Evolutionary conservation across 2,113 vertebrate genomes (phyloP).

Genomic region (Leucopsar rothschildi): DNA sequence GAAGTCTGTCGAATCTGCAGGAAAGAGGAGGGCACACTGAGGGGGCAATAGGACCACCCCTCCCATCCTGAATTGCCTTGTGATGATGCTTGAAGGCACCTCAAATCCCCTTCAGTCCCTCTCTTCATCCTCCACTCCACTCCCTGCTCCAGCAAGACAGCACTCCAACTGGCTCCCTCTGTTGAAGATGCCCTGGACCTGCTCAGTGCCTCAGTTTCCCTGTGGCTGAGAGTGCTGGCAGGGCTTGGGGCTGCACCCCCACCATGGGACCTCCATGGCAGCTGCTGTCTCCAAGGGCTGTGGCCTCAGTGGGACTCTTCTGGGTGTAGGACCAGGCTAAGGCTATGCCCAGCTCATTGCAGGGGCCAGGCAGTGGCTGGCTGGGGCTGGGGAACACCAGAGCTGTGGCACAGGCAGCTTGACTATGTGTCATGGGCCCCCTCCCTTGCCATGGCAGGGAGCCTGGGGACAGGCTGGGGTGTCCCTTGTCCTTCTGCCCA

Average conservation of each 20-base stretch:
- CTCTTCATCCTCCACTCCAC: background rate
- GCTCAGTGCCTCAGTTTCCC: background rate
- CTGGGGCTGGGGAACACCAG: background rate
- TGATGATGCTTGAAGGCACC: background rate
- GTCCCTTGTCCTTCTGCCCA: background rate
- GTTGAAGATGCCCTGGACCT: background rate
- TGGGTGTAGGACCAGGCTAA: background rate
- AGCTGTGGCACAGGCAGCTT: background rate
- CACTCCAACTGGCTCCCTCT: background rate
- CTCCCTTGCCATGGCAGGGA: rapidly evolving
- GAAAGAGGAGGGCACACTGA: background rate
- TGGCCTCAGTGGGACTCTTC: background rate
- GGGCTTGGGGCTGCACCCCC: background rate
- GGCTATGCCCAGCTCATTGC: background rate
- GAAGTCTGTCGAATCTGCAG: slow-evolving; percentile 91
- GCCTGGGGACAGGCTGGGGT: background rate
- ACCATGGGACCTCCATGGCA: rapidly evolving
- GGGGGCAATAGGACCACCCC: background rate
- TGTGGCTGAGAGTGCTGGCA: rapidly evolving
- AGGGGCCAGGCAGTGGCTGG: background rate
- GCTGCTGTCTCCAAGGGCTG: background rate
- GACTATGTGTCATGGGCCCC: rapidly evolving
- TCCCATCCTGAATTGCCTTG: background rate
- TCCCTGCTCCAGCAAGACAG: background rate
- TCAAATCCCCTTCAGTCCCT: background rate